phyloP scores from a whole-genome alignment of 2,113 vertebrate species.

The Myotis yumanensis region DNA sequence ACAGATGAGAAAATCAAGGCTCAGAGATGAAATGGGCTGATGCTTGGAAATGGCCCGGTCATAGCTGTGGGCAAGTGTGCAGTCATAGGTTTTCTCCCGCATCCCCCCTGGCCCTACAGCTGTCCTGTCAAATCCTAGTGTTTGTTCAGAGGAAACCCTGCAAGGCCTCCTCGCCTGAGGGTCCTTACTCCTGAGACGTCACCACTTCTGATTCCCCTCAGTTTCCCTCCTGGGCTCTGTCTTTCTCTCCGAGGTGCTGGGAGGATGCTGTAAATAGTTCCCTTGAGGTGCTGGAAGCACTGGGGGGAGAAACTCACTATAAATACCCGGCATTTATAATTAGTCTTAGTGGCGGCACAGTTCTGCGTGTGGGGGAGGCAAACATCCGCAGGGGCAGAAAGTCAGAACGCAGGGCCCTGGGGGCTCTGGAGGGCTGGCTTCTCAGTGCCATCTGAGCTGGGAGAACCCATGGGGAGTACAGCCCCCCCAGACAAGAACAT shows the following conservation, averaged over 20 bases:
- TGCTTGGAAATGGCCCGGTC: background rate
- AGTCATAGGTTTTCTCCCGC: background rate
- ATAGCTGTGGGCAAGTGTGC: fast-evolving
- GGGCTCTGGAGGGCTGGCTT: background rate
- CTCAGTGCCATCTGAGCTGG: background rate
- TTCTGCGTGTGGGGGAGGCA: constrained; percentile 53
- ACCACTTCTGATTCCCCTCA: constrained; percentile 31
- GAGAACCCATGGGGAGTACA: background rate
- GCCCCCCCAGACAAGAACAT: background rate
- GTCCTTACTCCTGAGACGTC: background rate
- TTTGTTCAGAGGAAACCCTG: background rate
- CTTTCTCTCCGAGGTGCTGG: constrained; percentile 49
- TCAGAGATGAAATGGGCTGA: background rate
- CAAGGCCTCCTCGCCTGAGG: background rate
- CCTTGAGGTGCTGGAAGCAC: constrained; percentile 66
- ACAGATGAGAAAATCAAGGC: background rate
- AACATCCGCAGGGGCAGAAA: constrained; percentile 65
- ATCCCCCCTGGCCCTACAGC: background rate
- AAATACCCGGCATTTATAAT: constrained; percentile 78
- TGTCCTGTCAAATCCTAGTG: background rate
- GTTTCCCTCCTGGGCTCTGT: constrained; percentile 60
- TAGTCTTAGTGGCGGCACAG: constrained; percentile 65
- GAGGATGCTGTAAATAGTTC: constrained; percentile 77
- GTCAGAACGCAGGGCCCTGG: background rate
- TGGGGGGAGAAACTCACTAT: constrained; percentile 76